Evolutionary conservation across 2,113 vertebrate genomes (phyloP), one percentile per base, ranked within the genome.

Genomic region (Rhinogobius similis): DNA sequence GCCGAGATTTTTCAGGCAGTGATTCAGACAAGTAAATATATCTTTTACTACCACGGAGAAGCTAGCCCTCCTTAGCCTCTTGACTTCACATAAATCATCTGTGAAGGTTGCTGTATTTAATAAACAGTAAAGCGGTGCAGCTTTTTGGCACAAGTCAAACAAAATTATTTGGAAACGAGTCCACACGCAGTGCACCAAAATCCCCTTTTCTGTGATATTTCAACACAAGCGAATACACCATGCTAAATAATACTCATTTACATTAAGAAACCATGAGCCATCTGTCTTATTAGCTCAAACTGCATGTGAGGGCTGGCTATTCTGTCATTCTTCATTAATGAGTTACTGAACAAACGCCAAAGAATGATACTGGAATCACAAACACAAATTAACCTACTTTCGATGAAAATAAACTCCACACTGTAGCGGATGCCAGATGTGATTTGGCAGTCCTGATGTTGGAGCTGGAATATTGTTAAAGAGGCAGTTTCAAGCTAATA

Each of bases 251-350:
- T 87, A 75, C 76, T 74, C 56, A 20, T 59, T 78, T 65, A 52
- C 75, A 90, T 89, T 80, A 90, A 89, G 65, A 77, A 90, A 89
- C 78, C 76, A 90, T 90, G 78, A 82, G 72, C 87, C 87, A 89
- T 89, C 86, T 88, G 89, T 76, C 69, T 75, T 64, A 73, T 83
- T 62, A 62, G 68, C 76, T 79, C 65, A 87, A 79, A 82, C 72
- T 71, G 76, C 52, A 75, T 76, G 74, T 77, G 86, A 86, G 78
- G 79, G 77, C 76, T 86, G 69, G 55, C 85, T 77, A 65, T 80
- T 63, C 65, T 80, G 50, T 75, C 48, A 76, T 86, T 76, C 38
- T 79, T 86, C 78, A 88, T 91, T 87, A 84, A 89, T 83, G 78
- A 86, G 56, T 21, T 65, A 65, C 50, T 65, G 48, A 70, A 18